phyloP scores from a whole-genome alignment of 2,797 vertebrate genomes.

The Pristis pectinata region DNA sequence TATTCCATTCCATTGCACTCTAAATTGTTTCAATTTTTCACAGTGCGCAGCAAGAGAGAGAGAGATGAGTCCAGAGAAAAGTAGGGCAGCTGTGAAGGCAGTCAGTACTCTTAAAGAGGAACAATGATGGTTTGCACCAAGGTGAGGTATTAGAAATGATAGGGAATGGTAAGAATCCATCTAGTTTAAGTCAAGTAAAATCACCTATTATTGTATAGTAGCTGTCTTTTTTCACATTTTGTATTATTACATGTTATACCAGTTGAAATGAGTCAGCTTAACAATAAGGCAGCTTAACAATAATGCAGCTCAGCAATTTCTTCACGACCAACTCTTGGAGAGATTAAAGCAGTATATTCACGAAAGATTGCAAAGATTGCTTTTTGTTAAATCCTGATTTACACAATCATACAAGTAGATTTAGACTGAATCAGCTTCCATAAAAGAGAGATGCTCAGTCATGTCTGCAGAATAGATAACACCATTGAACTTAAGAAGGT shows the following conservation, averaged over 20 bases:
- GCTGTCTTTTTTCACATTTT: neutral
- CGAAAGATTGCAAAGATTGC: neutral
- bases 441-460: neutral
- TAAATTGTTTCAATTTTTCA: neutral
- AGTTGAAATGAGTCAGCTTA: neutral
- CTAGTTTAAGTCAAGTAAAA: neutral
- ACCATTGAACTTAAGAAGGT: neutral
- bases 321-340: neutral
- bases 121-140: neutral
- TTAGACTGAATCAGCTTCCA: neutral
- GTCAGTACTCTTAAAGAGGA: neutral
- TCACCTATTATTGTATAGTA: neutral
- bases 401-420: neutral
- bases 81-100: neutral
- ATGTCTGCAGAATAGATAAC: neutral
- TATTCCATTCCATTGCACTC: no score
- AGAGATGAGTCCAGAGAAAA: neutral
- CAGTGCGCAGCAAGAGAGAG: neutral
- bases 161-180: neutral
- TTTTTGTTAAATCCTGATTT: neutral
- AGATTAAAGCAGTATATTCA: neutral
- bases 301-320: neutral
- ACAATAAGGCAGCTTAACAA: neutral
- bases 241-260: neutral
- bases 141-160: neutral